phyloP scores from a whole-genome alignment of 2,113 vertebrate species.

The Rhinopomastus cyanomelas region DNA sequence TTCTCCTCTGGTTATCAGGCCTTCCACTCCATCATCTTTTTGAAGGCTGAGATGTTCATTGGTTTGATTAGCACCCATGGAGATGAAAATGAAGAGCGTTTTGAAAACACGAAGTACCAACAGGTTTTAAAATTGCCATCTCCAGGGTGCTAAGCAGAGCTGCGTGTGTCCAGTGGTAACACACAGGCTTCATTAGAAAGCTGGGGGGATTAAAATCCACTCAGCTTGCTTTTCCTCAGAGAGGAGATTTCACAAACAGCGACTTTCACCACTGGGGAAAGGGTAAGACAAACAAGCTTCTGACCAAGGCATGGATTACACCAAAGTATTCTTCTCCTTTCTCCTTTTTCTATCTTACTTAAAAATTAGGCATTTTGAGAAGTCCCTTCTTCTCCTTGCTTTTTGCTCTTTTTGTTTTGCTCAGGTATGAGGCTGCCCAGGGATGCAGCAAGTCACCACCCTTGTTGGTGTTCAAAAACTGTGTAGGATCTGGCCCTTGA shows the following conservation, averaged over 20 bases:
- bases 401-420: background rate
- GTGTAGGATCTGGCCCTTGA: too few relatives aligned
- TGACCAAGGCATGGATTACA: background rate
- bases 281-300: background rate
- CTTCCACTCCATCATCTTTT: background rate
- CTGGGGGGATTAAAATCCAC: background rate
- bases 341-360: background rate
- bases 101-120: slow-evolving; percentile 10
- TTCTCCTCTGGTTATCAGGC: background rate
- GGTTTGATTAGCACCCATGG: slow-evolving; percentile 28
- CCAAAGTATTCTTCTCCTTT: background rate
- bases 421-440: too few relatives aligned
- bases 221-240: background rate
- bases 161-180: background rate
- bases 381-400: background rate
- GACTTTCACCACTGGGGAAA: background rate
- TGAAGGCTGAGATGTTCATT: slow-evolving; percentile 38
- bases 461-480: too few relatives aligned
- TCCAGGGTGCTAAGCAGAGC: slow-evolving; percentile 1
- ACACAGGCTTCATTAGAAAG: background rate
- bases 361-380: background rate
- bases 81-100: slow-evolving; percentile 43
- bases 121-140: slow-evolving; percentile 32
- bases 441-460: too few relatives aligned
- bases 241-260: background rate